These are phyloP conservation scores for Apodemus sylvaticus DNA, from an alignment of 2,113 vertebrate genomes.

Conservation along the genomic window DNA sequence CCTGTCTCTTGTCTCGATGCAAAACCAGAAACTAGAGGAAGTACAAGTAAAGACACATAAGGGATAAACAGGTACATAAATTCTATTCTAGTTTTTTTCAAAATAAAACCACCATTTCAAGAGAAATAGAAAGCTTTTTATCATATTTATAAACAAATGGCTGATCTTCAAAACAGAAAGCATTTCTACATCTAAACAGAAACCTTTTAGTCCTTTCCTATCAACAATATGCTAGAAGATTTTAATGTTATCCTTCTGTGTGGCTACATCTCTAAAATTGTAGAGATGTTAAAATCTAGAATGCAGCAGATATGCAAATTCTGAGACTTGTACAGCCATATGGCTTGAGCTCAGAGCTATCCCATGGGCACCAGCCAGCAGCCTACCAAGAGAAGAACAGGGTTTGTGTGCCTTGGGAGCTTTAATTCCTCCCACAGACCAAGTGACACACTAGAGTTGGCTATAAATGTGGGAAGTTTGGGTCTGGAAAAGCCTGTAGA, in stretches of 20 bases:
- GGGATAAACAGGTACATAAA: not conserved
- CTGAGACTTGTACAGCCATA: not conserved
- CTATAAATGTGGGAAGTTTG: constrained; percentile 48
- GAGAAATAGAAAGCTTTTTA: constrained; percentile 43
- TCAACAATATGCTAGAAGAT: not conserved
- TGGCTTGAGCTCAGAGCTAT: not conserved
- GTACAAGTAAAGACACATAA: not conserved
- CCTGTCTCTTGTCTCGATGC: not conserved
- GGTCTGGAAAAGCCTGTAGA: constrained; percentile 41
- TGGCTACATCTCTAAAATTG: constrained; percentile 17
- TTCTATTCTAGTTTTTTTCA: not conserved
- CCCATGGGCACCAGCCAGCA: not conserved
- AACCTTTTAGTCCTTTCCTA: constrained; percentile 21
- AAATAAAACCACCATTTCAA: not conserved
- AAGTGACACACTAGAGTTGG: constrained; percentile 37
- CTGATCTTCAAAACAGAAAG: not conserved
- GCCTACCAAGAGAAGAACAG: not conserved
- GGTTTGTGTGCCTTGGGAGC: not conserved
- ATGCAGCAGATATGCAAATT: not conserved
- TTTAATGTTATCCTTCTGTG: constrained; percentile 1
- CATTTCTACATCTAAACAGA: constrained; percentile 42
- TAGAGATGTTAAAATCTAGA: constrained; percentile 34
- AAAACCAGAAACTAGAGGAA: constrained; percentile 1
- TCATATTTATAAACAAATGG: not conserved
- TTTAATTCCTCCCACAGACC: constrained; percentile 59